phyloP scores from a whole-genome alignment of 2,888 invertebrate genomes.

The Argynnis bischoffii region DNA sequence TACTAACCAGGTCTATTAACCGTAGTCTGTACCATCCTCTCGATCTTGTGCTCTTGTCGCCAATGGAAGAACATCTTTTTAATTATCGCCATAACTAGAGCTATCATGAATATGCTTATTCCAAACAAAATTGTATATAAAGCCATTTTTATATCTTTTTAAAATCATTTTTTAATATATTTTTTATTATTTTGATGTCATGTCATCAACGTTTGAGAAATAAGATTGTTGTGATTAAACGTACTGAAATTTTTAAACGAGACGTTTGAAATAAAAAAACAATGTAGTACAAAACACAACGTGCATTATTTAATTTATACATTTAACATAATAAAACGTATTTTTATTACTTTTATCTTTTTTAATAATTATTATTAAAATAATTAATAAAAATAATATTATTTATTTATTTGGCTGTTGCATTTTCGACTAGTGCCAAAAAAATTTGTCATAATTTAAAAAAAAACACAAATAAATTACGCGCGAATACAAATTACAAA shows the following conservation, averaged over 20 bases:
- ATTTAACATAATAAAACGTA: no score
- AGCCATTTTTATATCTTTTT: slow-evolving; percentile 57
- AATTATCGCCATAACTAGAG: slow-evolving; percentile 69
- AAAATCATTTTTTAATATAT: slow-evolving; percentile 21
- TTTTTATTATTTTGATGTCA: background rate
- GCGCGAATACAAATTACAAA: slow-evolving; percentile 3
- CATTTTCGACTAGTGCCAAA: background rate
- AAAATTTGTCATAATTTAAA: no score
- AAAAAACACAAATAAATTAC: background rate
- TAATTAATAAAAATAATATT: background rate
- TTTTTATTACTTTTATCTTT: no score
- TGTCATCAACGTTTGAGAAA: background rate
- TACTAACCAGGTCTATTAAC: slow-evolving; percentile 64
- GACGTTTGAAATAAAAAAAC: background rate
- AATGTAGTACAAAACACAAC: no score
- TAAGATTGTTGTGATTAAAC: background rate
- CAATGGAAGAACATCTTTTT: slow-evolving; percentile 74
- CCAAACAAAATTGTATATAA: slow-evolving; percentile 74
- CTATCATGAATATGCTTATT: slow-evolving; percentile 74
- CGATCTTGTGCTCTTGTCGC: slow-evolving; percentile 71
- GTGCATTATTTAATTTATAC: no score
- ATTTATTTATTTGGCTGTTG: background rate
- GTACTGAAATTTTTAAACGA: background rate
- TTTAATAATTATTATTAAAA: no score
- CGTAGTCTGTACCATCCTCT: slow-evolving; percentile 49